A percentile compares a stretch with the other conserved stretches of the same genome.
phyloP scores from a whole-genome alignment of 2,797 vertebrate species.

The Chaetodon trifasciatus region DNA sequence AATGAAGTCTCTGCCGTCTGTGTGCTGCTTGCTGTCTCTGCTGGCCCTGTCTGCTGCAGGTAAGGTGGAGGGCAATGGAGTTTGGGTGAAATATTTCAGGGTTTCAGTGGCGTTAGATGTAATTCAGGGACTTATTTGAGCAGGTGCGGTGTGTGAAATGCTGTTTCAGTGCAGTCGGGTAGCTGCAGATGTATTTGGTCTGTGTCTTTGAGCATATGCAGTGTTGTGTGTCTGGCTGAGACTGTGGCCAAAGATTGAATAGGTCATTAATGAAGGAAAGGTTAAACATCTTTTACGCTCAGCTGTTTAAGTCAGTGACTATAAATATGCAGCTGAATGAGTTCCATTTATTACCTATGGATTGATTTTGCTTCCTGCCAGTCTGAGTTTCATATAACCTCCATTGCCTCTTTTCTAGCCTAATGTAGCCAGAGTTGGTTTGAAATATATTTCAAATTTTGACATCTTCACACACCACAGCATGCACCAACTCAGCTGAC shows the following conservation, averaged over 20 bases:
- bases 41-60: constrained; percentile 90
- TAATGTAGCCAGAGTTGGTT: neutral
- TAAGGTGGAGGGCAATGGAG: constrained; percentile 71
- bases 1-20: constrained; percentile 92
- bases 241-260: neutral
- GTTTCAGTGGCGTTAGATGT: neutral
- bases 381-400: neutral
- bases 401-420: neutral
- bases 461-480: neutral
- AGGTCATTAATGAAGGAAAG: constrained; percentile 4
- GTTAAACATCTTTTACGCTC: neutral
- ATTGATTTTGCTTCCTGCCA: neutral
- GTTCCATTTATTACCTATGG: neutral
- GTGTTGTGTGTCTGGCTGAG: constrained; percentile 8
- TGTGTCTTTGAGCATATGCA: neutral
- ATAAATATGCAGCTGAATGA: neutral
- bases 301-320: neutral
- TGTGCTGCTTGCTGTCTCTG: constrained; percentile 89
- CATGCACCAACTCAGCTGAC: neutral
- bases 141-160: neutral
- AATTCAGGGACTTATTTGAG: neutral
- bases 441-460: neutral
- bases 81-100: constrained; percentile 3
- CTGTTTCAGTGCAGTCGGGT: neutral
- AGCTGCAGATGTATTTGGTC: neutral